Conservation (phyloP, 2,888 invertebrate genomes). For the Nasonovia ribisnigri region DNA sequence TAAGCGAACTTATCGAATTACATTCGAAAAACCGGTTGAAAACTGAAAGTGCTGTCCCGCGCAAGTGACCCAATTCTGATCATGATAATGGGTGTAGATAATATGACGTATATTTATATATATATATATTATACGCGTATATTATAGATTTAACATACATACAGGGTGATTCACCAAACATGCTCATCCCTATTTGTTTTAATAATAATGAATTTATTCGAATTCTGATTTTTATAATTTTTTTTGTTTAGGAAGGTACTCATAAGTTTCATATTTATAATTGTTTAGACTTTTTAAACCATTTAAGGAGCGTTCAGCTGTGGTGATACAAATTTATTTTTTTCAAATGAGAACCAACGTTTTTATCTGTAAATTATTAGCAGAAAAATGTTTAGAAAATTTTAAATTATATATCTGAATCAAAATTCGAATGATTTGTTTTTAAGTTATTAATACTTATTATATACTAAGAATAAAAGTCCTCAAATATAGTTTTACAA, state of each 20-base stretch:
- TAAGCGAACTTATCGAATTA: slow-evolving; percentile 30
- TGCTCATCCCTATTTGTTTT: neutral
- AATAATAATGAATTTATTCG: neutral
- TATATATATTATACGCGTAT: neutral
- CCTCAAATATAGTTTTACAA: neutral
- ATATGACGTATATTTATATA: neutral
- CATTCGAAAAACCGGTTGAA: slow-evolving; percentile 59
- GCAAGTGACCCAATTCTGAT: slow-evolving; percentile 56
- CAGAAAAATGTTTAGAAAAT: neutral
- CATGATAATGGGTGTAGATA: slow-evolving; percentile 58
- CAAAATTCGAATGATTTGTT: neutral
- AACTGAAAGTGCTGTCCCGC: slow-evolving; percentile 56
- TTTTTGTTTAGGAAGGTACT: no score
- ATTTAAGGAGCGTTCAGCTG: neutral
- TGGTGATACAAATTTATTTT: neutral
- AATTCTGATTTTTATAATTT: neutral
- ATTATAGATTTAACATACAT: neutral
- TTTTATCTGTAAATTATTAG: neutral
- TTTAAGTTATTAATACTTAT: neutral
- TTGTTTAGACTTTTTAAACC: neutral
- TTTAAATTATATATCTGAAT: neutral
- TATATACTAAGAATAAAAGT: neutral
- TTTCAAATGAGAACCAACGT: neutral
- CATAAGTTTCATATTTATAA: neutral
- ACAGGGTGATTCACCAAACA: neutral